phyloP scores from a whole-genome alignment of 92 coral and sea anemone genomes.

The Metridium senile region DNA sequence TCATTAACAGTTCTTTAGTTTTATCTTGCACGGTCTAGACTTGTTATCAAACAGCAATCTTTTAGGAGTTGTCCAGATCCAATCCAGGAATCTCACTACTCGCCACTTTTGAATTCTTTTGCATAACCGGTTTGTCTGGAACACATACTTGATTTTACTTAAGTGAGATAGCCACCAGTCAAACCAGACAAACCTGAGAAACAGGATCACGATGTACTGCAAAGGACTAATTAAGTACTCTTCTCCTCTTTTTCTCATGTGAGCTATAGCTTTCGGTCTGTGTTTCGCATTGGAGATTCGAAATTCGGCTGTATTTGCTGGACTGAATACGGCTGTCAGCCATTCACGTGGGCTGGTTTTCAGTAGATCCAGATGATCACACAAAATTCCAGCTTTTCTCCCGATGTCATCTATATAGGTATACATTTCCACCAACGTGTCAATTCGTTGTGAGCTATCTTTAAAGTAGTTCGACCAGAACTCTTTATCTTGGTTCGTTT shows the following conservation, averaged over 20 bases:
- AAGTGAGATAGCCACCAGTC: conserved; percentile 68
- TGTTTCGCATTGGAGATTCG: conserved; percentile 39
- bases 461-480: conserved; percentile 78
- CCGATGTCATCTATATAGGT: conserved; percentile 62
- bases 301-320: conserved; percentile 40
- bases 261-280: conserved; percentile 36
- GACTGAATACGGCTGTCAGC: conserved; percentile 53
- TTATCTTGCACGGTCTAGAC: conserved; percentile 40
- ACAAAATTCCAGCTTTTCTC: conserved; percentile 42
- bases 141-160: conserved; percentile 54
- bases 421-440: conserved; percentile 65
- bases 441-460: conserved; percentile 58
- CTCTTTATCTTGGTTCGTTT: conserved; percentile 51
- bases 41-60: conserved; percentile 74
- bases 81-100: conserved; percentile 51
- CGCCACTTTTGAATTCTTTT: conserved; percentile 42
- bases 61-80: conserved; percentile 79
- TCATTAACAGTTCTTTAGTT: not conserved
- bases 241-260: conserved; percentile 39
- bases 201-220: conserved; percentile 52
- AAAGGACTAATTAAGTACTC: conserved; percentile 48
- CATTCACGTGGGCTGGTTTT: conserved; percentile 61
- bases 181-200: conserved; percentile 76
- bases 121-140: conserved; percentile 69
- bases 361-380: conserved; percentile 46